phyloP scores from a whole-genome alignment of 64 coral and sea anemone genomes.

The Montipora cactus region DNA sequence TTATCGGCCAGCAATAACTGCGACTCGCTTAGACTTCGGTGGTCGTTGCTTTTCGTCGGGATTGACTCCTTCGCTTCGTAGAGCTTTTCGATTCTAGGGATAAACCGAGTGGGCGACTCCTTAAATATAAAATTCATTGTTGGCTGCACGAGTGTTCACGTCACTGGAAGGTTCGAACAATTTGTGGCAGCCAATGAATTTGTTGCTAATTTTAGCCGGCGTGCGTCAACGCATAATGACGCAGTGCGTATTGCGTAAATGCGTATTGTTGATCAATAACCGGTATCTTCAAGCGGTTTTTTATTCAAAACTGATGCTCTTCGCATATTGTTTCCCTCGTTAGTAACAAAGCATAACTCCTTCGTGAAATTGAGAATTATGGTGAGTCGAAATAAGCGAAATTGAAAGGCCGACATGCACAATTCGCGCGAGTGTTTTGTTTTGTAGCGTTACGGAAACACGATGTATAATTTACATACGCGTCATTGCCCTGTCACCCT shows the following conservation, averaged over 20 bases:
- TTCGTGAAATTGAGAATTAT: background rate
- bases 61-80: slow-evolving; percentile 95
- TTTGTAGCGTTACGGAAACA: slow-evolving; percentile 56
- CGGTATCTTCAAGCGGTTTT: slow-evolving; percentile 72
- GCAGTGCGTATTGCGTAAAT: slow-evolving; percentile 86
- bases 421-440: background rate
- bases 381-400: background rate
- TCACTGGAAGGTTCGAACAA: slow-evolving; percentile 68
- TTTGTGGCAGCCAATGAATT: slow-evolving; percentile 72
- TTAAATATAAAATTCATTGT: slow-evolving; percentile 87
- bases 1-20: slow-evolving; percentile 98
- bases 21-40: slow-evolving; percentile 84
- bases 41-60: slow-evolving; percentile 66
- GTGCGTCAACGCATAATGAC: slow-evolving; percentile 87
- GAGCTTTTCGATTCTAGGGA: slow-evolving; percentile 92
- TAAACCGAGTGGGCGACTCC: slow-evolving; percentile 89
- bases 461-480: slow-evolving; percentile 39
- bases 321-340: background rate
- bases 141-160: background rate
- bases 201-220: slow-evolving; percentile 72
- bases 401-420: background rate
- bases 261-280: slow-evolving; percentile 94
- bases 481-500: slow-evolving; percentile 48
- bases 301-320: slow-evolving; percentile 1
- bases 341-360: background rate